Base-by-base conservation (phyloP, 2,888 invertebrate species). In the Diarsia dahlii region DNA sequence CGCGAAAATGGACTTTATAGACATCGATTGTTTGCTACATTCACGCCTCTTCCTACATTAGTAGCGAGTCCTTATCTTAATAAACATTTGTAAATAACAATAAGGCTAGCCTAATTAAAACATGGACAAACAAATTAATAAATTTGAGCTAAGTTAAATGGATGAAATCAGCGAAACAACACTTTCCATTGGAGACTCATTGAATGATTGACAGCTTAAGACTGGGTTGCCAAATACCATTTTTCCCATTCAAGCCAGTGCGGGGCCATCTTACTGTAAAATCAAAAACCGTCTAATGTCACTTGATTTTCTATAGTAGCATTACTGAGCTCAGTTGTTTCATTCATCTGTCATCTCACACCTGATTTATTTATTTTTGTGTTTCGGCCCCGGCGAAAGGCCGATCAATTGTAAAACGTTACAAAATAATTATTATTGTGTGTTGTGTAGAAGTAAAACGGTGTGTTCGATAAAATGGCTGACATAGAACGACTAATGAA, bases 401-500 rank as follows among this genome's bases (percentile, higher is more conserved):
- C 62, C 12, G 60, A 39, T 48, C 23, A 48, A 13, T 62, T 56
- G 28, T 23, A 12, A 76, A 74, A 58, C 48, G 64, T 18, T 2
- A 18, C n/a, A 28, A 18, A 60, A 4, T 50, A 74, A 20, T 28
- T 20, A 20, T 39, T 45, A 39, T 58, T 65, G 23, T 65, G 50
- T 52, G 8, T 63, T 56, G 9, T n/a, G 45, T 62, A 18, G 15
- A 54, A 74, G 8, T 15, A 54, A 67, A 54, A n/a, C 3, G 15
- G 12, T 52, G 58, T 69, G 28, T 70, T 70, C 13, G 15, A 13
- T 50, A 94, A 88, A 87, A 96, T 96, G 96, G 85, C 93, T 84
- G 96, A 96, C 65, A 81, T 95, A 66, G 95, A 96, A 84, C 94
- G 93, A 81, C 80, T 97, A 76, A 89, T 97, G 60, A 98, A 98